Evolutionary conservation across 2,888 invertebrate species (phyloP).

Genomic region (Caenorhabditis sp.): DNA sequence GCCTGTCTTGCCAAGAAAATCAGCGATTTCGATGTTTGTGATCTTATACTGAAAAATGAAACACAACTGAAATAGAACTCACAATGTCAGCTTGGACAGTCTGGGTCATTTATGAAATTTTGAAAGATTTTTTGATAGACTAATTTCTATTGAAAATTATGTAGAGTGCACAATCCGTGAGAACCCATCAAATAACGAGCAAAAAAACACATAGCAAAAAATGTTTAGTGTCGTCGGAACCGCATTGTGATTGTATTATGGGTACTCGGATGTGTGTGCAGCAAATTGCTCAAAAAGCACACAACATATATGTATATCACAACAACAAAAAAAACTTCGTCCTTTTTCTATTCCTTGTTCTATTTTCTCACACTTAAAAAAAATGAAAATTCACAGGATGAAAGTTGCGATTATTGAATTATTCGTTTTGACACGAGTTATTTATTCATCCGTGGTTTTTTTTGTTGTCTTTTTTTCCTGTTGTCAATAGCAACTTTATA

Average conservation of each 20-base stretch:
- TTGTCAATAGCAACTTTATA: not conserved
- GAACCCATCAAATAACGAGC: not conserved
- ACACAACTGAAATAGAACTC: no score
- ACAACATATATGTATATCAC: not conserved
- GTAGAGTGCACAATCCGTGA: not conserved
- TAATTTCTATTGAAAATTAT: no score
- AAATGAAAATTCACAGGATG: not conserved
- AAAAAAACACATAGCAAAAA: not conserved
- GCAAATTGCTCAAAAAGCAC: not conserved
- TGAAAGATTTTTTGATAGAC: no score
- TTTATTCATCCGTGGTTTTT: conserved; percentile 32
- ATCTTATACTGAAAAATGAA: no score
- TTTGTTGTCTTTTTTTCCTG: conserved; percentile 16
- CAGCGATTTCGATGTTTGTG: no score
- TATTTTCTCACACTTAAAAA: not conserved
- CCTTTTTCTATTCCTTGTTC: not conserved
- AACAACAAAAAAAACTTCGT: not conserved
- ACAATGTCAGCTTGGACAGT: no score
- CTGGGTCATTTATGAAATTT: no score
- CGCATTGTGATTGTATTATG: conserved; percentile 1
- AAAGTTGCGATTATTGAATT: conserved; percentile 31
- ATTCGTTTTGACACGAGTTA: conserved; percentile 43
- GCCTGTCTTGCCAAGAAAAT: no score
- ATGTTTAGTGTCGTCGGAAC: conserved; percentile 1
- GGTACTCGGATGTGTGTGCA: conserved; percentile 1